These are phyloP conservation scores for Meleagris gallopavo DNA, from an alignment of 2,113 vertebrate species.

Conservation along the genomic window DNA sequence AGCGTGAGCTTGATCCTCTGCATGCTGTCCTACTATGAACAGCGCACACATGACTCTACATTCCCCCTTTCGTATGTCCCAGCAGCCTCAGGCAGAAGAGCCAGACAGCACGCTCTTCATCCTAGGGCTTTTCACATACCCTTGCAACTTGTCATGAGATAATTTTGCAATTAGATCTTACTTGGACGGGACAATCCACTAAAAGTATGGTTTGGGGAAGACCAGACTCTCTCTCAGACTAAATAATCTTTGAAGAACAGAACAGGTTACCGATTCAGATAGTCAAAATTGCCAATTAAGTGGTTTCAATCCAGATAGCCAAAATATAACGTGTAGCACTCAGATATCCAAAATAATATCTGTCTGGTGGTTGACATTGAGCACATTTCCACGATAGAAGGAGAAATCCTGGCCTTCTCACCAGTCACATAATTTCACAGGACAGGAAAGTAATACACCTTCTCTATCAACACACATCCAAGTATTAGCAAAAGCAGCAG, in stretches of 20 bases:
- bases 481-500: not conserved
- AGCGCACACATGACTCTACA: not conserved
- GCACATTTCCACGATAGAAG: not conserved
- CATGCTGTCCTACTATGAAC: fast-evolving
- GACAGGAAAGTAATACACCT: not conserved
- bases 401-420: not conserved
- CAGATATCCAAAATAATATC: not conserved
- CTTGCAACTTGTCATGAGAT: not conserved
- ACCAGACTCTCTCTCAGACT: not conserved
- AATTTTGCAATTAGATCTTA: not conserved
- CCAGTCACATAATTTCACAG: not conserved
- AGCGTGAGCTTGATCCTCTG: not conserved
- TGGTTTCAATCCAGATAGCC: not conserved
- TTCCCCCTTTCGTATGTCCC: fast-evolving
- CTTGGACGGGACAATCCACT: not conserved
- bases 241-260: not conserved
- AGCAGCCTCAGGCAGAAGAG: not conserved
- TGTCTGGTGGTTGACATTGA: not conserved
- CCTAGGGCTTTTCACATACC: not conserved
- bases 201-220: not conserved
- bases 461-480: not conserved
- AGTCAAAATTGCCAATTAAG: not conserved
- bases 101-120: not conserved
- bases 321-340: not conserved
- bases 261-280: not conserved